These are phyloP conservation scores for Lepidocolaptes lacrymiger DNA, from an alignment of 2,797 vertebrate species.

Conservation along the genomic window DNA sequence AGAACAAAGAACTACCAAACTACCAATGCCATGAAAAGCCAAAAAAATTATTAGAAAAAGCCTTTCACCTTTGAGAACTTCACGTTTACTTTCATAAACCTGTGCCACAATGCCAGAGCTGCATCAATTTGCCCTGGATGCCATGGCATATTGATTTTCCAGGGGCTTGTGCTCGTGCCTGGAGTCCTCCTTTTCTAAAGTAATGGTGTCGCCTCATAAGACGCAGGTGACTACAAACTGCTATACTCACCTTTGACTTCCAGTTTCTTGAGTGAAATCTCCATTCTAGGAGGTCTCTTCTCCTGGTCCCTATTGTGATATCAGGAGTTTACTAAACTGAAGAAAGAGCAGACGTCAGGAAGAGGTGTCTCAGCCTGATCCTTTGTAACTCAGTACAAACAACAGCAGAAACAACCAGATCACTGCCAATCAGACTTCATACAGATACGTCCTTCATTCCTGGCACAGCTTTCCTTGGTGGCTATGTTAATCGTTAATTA, in stretches of 20 bases:
- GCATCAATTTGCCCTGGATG: background rate
- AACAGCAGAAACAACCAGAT: background rate
- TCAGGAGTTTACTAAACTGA: background rate
- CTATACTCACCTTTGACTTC: background rate
- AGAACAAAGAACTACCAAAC: background rate
- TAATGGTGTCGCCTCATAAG: background rate
- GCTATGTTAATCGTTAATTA: background rate
- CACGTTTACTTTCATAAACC: background rate
- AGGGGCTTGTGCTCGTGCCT: background rate
- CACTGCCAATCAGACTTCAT: background rate
- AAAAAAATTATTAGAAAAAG: background rate
- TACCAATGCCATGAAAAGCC: background rate
- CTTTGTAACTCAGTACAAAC: background rate
- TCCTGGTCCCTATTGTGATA: background rate
- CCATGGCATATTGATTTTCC: background rate
- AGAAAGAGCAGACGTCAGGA: background rate
- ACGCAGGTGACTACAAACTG: background rate
- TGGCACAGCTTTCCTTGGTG: background rate
- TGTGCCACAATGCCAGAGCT: background rate
- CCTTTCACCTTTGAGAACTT: background rate
- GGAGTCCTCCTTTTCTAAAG: background rate
- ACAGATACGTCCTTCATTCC: background rate
- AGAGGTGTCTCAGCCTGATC: background rate
- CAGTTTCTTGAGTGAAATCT: background rate
- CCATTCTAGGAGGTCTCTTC: background rate